Percentiles rank a stretch among this genome's conserved stretches.
These are phyloP conservation scores for Margaritifera margaritifera DNA, from an alignment of 2,888 invertebrate species.

Conservation along the genomic window DNA sequence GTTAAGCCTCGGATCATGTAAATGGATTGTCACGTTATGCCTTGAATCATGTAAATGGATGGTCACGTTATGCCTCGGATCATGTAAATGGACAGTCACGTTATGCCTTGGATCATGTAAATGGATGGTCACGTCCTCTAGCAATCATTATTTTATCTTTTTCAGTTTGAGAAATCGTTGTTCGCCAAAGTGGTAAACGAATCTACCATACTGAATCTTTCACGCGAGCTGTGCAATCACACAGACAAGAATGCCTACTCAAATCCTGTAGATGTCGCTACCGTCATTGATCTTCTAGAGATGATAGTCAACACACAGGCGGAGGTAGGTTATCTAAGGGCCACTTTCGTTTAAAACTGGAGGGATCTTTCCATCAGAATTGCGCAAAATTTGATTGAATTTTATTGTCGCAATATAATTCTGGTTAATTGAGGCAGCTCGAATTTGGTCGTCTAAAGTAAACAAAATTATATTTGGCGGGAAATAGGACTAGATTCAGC, in stretches of 20 bases:
- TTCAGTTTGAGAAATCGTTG: slow-evolving; percentile 33
- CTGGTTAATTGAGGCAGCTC: too few relatives aligned
- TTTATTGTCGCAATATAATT: too few relatives aligned
- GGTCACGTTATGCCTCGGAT: too few relatives aligned
- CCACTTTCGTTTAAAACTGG: not conserved
- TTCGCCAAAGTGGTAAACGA: slow-evolving; percentile 42
- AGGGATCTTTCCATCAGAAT: too few relatives aligned
- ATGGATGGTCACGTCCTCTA: not conserved
- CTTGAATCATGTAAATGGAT: too few relatives aligned
- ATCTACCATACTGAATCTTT: slow-evolving; percentile 51
- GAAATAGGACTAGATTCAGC: too few relatives aligned
- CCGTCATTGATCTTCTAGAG: slow-evolving; percentile 66
- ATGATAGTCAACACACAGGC: slow-evolving; percentile 61
- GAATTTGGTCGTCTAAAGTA: too few relatives aligned
- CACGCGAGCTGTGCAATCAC: slow-evolving; percentile 58
- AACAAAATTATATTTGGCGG: too few relatives aligned
- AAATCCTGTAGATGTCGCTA: slow-evolving; percentile 69
- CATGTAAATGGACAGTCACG: too few relatives aligned
- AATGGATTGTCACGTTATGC: too few relatives aligned
- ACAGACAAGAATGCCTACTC: slow-evolving; percentile 54
- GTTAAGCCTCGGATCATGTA: too few relatives aligned
- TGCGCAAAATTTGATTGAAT: too few relatives aligned
- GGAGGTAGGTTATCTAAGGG: slow-evolving; percentile 3
- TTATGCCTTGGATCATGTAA: slow-evolving; percentile 2
- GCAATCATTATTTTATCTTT: slow-evolving; percentile 5